Evolutionary conservation across 2,888 invertebrate species (phyloP), one percentile per base, ranked within the genome.

Genomic region (Heteromurus nitidus): DNA sequence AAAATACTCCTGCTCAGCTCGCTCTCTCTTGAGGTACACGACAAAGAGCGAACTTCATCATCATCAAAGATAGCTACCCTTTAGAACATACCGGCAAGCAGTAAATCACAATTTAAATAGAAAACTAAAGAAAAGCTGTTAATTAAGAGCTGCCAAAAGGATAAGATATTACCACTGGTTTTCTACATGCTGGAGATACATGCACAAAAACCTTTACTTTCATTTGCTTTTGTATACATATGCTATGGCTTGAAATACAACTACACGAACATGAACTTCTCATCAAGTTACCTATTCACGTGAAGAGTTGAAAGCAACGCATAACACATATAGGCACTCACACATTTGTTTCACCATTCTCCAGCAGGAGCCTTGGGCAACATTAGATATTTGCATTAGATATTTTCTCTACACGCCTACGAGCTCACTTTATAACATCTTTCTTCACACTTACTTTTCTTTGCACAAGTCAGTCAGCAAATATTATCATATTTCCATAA

Each of bases 371-470:
- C 70, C 70, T 42, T 22, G 24, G 58, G 60, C 70, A 24, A 50
- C 26, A 2, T 47, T n/a, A 64, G 26, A 9, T 11, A 1, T 60
- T 70, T 70, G 30, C n/a, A n/a, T n/a, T n/a, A n/a, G n/a, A n/a
- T n/a, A 44, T 44, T 26, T 60, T 70, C 18, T 70, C 20, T 28
- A 18, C 13, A 70, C 70, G 70, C 70, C 70, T 60, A 70, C 70
- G 60, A 60, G n/a, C 28, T 22, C 18, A 70, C 60, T 60, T 70
- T 58, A 67, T 28, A 67, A 70, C 60, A 60, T 60, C 42, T 42
- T 22, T 58, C 18, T 55, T 60, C 30, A 53, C 11, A 30, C 18
- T 31, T 1, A 55, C n/a, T n/a, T n/a, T n/a, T n/a, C n/a, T n/a
- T n/a, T n/a, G n/a, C n/a, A 16, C 11, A 47, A 47, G n/a, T 11